Evolutionary conservation across 2,888 invertebrate species (phyloP).

Genomic region (Oxystoma pomonae): DNA sequence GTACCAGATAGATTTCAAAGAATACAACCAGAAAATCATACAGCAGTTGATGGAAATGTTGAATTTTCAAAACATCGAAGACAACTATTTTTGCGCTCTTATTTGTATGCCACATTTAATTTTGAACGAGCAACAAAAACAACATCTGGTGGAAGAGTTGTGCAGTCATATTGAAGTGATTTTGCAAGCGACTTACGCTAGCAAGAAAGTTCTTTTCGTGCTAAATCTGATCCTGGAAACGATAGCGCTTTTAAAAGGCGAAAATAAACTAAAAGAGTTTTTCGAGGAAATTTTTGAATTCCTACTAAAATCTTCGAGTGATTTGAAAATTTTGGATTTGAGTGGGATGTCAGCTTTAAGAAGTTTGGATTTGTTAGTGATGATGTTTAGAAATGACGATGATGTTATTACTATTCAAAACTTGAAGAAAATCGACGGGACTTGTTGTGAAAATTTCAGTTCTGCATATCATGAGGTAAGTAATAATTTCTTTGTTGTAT

Average conservation of each 20-base stretch:
- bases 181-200: background rate
- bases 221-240: slow-evolving; percentile 58
- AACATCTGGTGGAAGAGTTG: slow-evolving; percentile 36
- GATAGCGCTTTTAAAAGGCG: slow-evolving; percentile 52
- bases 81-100: slow-evolving; percentile 49
- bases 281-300: slow-evolving; percentile 48
- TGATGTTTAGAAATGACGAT: slow-evolving; percentile 48
- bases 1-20: slow-evolving; percentile 59
- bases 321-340: too few relatives aligned
- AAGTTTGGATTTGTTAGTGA: slow-evolving; percentile 53
- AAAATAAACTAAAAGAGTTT: slow-evolving; percentile 49
- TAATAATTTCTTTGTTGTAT: too few relatives aligned
- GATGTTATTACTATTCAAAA: slow-evolving; percentile 47
- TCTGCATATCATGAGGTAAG: slow-evolving; percentile 66
- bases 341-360: slow-evolving; percentile 52
- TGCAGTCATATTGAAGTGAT: slow-evolving; percentile 13
- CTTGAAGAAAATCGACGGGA: slow-evolving; percentile 51
- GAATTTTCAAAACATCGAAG: slow-evolving; percentile 44
- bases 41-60: slow-evolving; percentile 45
- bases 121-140: slow-evolving; percentile 25
- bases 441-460: slow-evolving; percentile 58
- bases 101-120: slow-evolving; percentile 57
- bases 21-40: slow-evolving; percentile 45
- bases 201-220: slow-evolving; percentile 49
- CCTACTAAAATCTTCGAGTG: slow-evolving; percentile 49